Evolutionary conservation across 2,888 invertebrate species (phyloP), one percentile per base, ranked within the genome.

Genomic region (Megastigmus dorsalis): DNA sequence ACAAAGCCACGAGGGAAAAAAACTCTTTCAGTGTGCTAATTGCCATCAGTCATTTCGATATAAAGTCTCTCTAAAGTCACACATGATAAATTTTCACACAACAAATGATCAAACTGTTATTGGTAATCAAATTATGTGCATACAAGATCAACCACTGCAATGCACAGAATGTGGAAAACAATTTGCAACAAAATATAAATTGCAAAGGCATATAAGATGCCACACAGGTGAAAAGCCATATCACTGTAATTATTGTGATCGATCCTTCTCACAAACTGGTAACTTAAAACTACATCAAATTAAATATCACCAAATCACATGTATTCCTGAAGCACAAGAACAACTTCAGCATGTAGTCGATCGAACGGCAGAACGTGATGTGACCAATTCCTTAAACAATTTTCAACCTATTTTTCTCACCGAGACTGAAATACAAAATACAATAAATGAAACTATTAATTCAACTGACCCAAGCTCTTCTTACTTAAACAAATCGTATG

Each of bases 181-280:
- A 26, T 88, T 88, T 67, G 86, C 85, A 13, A 87, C 87, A 5
- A 84, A 84, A 36, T 87, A 87, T 65, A 88, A 87, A 74, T 74
- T 87, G 6, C 80, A 83, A 26, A 77, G 86, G 43, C 85, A 87
- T 71, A 77, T 80, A 13, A 80, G 86, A 43, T 85, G 82, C 41
- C 87, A 87, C 62, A 86, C 87, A 1, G 86, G 87, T 2, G 86
- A 87, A 62, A 78, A 82, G 48, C 87, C 87, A 1, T 86, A 81
- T 67, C 82, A 74, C n/a, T 87, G 87, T 67, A 82, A 80, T 33
- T 84, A 82, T 55, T 87, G 87, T 76, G 80, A 84, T 50, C 82
- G 86, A 3, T 82, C 81, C 4, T 88, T 87, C 68, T 88, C 87
- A 0, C 87, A 87, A 75, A 85, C 85, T 7, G 84, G 86, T 1